Base-by-base conservation (phyloP, 1,140 invertebrate species). In the Leptonema lineaticorne region DNA sequence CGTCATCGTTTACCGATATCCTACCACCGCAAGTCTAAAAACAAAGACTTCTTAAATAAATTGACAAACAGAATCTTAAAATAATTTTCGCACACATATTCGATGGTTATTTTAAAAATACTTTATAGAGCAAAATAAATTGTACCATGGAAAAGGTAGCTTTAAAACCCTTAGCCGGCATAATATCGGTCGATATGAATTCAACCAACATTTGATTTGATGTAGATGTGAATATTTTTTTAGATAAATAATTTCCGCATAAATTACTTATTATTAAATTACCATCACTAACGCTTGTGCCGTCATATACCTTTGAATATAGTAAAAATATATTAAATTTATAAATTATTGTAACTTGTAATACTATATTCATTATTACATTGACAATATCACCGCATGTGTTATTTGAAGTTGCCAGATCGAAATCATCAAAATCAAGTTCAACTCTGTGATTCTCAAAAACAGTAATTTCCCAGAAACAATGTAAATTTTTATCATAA, bases 391-490 rank as follows among this genome's bases (percentile, higher is more conserved):
- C 70, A 5, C 24, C n/a, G 18, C 70, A 72, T 11, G 29, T 62
- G 14, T 1, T 45, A 18, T 30, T 50, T n/a, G n/a, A n/a, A n/a
- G n/a, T n/a, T n/a, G 14, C 78, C 24, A 92, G 64, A 71, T 89
- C 86, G 63, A 92, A 83, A 46, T 82, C 82, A 8, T 78, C 60
- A 33, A 85, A 73, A 8, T 77, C 78, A 5, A 86, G 76, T 50
- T 78, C 70, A n/a, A 85, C 81, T 53, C 78, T 75, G 76, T 92
- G 89, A 78, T 88, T 82, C 41, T 75, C 69, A n/a, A 89, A 84
- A 1, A 92, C 88, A 63, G 80, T 79, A 46, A 96, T 86, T 0
- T 84, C 75, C 90, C 91, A 95, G 46, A 86, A 83, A 74, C 92
- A 95, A 64, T 90, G 84, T 50, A 86, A 79, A 74, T 86, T 82